phyloP scores from a whole-genome alignment of 2,797 vertebrate species.

The Onychomys arenicola region DNA sequence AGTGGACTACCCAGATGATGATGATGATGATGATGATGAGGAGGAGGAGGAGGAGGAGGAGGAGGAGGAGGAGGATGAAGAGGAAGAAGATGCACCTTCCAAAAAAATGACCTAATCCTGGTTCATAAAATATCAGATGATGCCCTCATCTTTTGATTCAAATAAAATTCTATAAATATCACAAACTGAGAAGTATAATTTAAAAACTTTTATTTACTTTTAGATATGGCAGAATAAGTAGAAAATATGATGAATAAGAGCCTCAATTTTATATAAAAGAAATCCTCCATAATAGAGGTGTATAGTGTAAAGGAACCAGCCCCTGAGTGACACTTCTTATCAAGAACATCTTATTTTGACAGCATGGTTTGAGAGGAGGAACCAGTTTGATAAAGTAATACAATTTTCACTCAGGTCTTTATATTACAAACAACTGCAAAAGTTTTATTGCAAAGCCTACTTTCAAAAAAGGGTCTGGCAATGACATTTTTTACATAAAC shows the following conservation, averaged over 20 bases:
- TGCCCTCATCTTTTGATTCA: constrained; percentile 82
- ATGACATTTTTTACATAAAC: constrained; percentile 85
- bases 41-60: too few relatives aligned
- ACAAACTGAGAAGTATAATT: constrained; percentile 86
- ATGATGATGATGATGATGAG: constrained; percentile 85
- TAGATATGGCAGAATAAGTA: constrained; percentile 86
- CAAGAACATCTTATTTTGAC: constrained; percentile 68
- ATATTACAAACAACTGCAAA: constrained; percentile 83
- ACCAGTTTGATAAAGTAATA: constrained; percentile 82
- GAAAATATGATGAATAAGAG: constrained; percentile 86
- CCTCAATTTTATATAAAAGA: constrained; percentile 86
- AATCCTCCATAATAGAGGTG: constrained; percentile 86
- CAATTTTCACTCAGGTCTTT: constrained; percentile 83
- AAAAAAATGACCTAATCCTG: constrained; percentile 92
- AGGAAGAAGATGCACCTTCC: constrained; percentile 92
- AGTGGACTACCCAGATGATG: constrained; percentile 92
- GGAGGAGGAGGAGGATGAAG: too few relatives aligned
- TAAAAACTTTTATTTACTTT: constrained; percentile 85
- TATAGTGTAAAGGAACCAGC: constrained; percentile 80
- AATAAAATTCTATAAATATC: constrained; percentile 86
- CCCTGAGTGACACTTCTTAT: constrained; percentile 90
- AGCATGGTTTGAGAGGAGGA: constrained; percentile 81
- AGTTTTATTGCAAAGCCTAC: constrained; percentile 81
- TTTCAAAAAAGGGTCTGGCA: constrained; percentile 88
- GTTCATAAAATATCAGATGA: constrained; percentile 89